These are phyloP conservation scores for Ichneumon xanthorius DNA, from an alignment of 2,888 invertebrate genomes.

Conservation along the genomic window DNA sequence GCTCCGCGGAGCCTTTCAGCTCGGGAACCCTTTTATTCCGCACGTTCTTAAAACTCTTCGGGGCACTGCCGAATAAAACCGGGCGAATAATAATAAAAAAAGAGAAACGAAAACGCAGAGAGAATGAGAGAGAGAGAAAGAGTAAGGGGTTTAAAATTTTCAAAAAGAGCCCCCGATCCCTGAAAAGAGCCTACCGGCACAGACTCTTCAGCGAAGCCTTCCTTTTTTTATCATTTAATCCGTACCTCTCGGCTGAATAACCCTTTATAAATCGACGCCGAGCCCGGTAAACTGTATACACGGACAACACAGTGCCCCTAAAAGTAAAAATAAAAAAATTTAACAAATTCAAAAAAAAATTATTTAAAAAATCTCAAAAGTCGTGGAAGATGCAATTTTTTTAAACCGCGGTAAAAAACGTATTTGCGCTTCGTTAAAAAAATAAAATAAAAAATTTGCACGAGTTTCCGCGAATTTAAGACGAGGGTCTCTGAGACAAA, in stretches of 20 bases:
- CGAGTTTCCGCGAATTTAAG: constrained; percentile 65
- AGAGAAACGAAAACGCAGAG: constrained; percentile 41
- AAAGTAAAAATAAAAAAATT: constrained; percentile 29
- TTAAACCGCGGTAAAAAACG: not conserved
- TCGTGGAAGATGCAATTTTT: not conserved
- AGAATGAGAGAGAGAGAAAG: constrained; percentile 10
- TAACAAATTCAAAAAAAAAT: no score
- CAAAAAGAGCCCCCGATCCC: constrained; percentile 81
- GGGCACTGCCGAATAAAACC: constrained; percentile 68
- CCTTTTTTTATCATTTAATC: constrained; percentile 84
- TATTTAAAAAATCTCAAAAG: not conserved
- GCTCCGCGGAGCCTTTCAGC: constrained; percentile 76
- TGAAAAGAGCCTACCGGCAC: constrained; percentile 79
- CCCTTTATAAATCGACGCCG: constrained; percentile 78
- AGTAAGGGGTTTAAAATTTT: constrained; percentile 82
- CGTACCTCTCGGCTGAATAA: constrained; percentile 82
- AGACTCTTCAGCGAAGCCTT: constrained; percentile 68
- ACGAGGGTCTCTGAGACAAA: constrained; percentile 64
- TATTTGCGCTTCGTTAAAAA: not conserved
- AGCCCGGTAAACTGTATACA: constrained; percentile 53
- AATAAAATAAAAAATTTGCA: constrained; percentile 24
- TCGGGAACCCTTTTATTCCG: constrained; percentile 82
- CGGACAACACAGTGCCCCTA: constrained; percentile 1
- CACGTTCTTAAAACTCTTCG: constrained; percentile 81
- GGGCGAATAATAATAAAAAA: constrained; percentile 59